These are phyloP conservation scores for Pilophorus perplexus DNA, from an alignment of 2,888 invertebrate species.

Conservation along the genomic window DNA sequence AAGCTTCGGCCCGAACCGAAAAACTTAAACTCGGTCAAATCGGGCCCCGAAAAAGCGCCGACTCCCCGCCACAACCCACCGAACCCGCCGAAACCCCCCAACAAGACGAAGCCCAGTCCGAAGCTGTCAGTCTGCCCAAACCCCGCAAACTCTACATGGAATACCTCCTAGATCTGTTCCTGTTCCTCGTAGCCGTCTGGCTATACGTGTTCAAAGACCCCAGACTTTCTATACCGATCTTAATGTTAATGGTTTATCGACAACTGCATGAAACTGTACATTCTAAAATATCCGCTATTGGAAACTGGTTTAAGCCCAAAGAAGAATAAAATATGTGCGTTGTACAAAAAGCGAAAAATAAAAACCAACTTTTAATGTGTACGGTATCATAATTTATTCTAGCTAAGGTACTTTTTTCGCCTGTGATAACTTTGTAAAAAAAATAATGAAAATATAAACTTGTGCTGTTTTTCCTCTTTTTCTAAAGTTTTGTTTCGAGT, in stretches of 20 bases:
- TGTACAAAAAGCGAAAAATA: too few relatives aligned
- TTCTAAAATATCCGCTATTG: slow-evolving; percentile 52
- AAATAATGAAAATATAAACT: slow-evolving; percentile 18
- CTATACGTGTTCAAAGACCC: slow-evolving; percentile 78
- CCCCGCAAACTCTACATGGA: slow-evolving; percentile 59
- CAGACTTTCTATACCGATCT: slow-evolving; percentile 73
- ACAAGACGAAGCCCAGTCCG: neutral
- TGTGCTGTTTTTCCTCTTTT: slow-evolving; percentile 24
- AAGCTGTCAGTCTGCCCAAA: slow-evolving; percentile 4
- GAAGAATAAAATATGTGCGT: slow-evolving; percentile 21
- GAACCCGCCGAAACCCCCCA: neutral
- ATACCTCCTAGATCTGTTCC: slow-evolving; percentile 70
- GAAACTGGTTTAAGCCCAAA: slow-evolving; percentile 11
- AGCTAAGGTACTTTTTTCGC: slow-evolving; percentile 35
- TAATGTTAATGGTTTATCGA: slow-evolving; percentile 72
- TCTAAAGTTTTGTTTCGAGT: slow-evolving; percentile 12
- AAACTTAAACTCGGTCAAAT: neutral
- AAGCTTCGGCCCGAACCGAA: slow-evolving; percentile 2
- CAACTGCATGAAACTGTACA: slow-evolving; percentile 68
- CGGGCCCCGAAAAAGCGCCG: neutral
- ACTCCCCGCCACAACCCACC: neutral
- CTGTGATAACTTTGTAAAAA: slow-evolving; percentile 39
- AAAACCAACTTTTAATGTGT: too few relatives aligned
- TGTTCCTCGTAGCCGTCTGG: slow-evolving; percentile 75
- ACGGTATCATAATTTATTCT: too few relatives aligned